Conservation (phyloP, 2,113 vertebrate genomes). For the Lophotis ruficrista region DNA sequence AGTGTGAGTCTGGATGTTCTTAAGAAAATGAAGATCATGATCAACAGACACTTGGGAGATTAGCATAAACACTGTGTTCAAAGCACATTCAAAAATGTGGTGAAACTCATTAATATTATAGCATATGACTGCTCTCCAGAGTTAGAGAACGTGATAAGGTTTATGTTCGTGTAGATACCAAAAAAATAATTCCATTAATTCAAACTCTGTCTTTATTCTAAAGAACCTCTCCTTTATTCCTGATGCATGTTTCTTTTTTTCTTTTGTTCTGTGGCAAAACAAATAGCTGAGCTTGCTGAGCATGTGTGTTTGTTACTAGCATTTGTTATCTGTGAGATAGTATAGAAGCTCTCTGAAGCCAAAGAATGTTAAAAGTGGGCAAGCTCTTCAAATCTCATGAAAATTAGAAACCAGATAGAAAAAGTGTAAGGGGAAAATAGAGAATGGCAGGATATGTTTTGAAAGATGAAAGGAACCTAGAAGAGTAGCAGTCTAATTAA, state of each 20-base stretch:
- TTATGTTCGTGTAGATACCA: not conserved
- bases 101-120: not conserved
- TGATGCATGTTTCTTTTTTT: not conserved
- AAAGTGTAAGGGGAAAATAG: constrained; percentile 6
- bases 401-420: constrained; percentile 52
- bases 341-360: not conserved
- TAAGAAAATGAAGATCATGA: not conserved
- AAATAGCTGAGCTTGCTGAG: not conserved
- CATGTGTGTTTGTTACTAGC: not conserved
- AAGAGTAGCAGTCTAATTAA: constrained; percentile 67
- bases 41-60: not conserved
- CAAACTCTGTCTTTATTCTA: not conserved
- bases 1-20: not conserved
- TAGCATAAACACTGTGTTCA: not conserved
- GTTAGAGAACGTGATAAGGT: not conserved
- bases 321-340: not conserved
- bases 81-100: not conserved
- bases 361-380: constrained; percentile 27
- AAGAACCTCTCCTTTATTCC: not conserved
- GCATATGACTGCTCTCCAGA: not conserved
- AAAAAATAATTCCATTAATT: constrained; percentile 14
- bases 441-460: constrained; percentile 27
- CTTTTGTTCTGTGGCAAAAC: not conserved
- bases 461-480: constrained; percentile 71
- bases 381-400: constrained; percentile 38